Percentiles rank a stretch among this genome's conserved stretches.
Conservation (phyloP, 2,797 vertebrate species). For the Aselliscus stoliczkanus region DNA sequence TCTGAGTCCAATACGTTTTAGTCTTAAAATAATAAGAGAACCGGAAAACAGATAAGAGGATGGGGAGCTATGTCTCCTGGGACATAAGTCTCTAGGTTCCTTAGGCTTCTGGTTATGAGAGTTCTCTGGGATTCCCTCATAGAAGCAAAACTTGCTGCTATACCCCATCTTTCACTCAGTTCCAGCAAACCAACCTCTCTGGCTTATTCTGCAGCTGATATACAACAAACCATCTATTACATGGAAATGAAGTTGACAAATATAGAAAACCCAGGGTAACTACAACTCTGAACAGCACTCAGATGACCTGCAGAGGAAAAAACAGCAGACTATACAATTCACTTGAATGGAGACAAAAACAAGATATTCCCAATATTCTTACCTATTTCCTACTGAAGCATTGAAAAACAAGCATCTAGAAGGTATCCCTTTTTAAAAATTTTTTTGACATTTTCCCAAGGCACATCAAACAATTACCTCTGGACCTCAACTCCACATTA, state of each 20-base stretch:
- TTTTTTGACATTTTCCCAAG: constrained; percentile 42
- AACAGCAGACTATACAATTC: constrained; percentile 33
- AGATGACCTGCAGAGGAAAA: background rate
- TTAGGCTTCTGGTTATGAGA: background rate
- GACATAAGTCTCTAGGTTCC: background rate
- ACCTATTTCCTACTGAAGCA: constrained; percentile 32
- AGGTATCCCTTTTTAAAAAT: constrained; percentile 5
- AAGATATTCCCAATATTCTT: background rate
- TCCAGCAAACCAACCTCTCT: constrained; percentile 7
- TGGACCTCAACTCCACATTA: constrained; percentile 34
- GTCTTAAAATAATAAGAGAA: constrained; percentile 24
- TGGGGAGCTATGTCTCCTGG: background rate
- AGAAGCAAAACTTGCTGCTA: constrained; percentile 11
- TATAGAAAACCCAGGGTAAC: constrained; percentile 2
- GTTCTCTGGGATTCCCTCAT: constrained; percentile 37
- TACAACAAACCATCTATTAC: background rate
- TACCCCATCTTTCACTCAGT: background rate
- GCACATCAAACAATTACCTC: constrained; percentile 29
- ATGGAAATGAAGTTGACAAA: constrained; percentile 22
- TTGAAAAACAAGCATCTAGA: constrained; percentile 19
- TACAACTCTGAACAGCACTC: constrained; percentile 17
- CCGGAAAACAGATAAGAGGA: background rate
- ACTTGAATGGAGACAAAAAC: constrained; percentile 19
- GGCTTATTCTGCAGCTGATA: constrained; percentile 14
- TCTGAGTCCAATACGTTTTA: constrained; percentile 21